A percentile compares a stretch with the other conserved stretches of the same genome.
Conservation (phyloP, 2,113 vertebrate genomes). For the Cairina moschata region DNA sequence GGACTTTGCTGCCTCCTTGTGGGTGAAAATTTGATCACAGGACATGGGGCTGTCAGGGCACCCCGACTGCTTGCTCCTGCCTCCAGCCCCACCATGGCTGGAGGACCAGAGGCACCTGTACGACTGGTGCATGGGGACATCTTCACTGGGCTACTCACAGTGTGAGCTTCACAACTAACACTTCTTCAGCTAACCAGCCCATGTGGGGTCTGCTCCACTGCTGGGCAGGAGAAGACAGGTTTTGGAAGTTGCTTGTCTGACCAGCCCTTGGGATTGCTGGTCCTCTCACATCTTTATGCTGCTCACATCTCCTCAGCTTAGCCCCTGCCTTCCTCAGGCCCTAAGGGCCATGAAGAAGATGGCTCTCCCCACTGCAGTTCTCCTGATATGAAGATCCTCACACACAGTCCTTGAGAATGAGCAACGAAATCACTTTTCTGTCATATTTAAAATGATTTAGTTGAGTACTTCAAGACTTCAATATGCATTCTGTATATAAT, state of each 20-base stretch:
- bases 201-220: not conserved
- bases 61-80: not conserved
- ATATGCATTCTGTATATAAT: not conserved
- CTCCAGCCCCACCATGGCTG: not conserved
- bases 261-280: not conserved
- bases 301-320: not conserved
- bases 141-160: accelerated
- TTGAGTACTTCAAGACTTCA: not conserved
- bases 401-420: not conserved
- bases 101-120: not conserved
- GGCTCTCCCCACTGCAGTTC: accelerated
- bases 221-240: accelerated
- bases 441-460: not conserved
- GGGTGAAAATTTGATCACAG: not conserved
- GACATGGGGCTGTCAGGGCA: not conserved
- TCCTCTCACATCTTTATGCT: not conserved
- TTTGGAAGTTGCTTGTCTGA: not conserved
- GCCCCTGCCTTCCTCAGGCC: not conserved
- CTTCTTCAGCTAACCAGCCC: not conserved
- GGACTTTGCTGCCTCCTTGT: conserved; percentile 62
- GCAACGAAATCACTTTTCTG: not conserved
- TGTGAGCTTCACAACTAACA: not conserved
- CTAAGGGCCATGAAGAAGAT: not conserved
- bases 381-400: not conserved
- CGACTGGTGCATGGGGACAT: not conserved